These are phyloP conservation scores for Harpagus bidentatus DNA, from an alignment of 2,113 vertebrate species.

Conservation along the genomic window DNA sequence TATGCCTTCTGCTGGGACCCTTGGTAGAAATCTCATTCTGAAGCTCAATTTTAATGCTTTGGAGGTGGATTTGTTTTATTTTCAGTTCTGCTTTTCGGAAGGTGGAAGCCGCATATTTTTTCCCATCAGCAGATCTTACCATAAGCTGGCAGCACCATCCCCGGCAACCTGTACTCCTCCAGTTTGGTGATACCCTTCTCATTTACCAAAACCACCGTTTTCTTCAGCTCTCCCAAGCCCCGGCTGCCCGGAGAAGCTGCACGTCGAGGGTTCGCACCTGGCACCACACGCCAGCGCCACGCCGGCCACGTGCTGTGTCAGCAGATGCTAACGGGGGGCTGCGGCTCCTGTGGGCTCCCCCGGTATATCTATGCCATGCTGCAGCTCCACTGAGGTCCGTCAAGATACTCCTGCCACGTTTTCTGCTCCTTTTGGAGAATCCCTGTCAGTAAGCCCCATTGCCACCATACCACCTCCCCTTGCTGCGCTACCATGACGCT, in stretches of 20 bases:
- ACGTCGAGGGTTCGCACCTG: neutral
- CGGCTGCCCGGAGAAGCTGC: neutral
- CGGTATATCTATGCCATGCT: rapidly evolving
- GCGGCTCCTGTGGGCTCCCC: neutral
- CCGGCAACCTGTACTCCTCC: neutral
- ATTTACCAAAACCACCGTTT: neutral
- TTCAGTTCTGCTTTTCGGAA: neutral
- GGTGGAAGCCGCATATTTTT: neutral
- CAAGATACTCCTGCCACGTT: neutral
- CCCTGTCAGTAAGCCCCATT: neutral
- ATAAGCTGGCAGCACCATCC: neutral
- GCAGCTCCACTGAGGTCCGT: neutral
- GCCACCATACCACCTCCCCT: neutral
- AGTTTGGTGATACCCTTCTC: neutral
- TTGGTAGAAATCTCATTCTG: neutral
- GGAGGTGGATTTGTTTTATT: neutral
- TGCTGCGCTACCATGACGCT: rapidly evolving
- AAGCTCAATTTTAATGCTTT: neutral
- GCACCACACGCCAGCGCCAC: rapidly evolving
- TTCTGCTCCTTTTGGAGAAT: neutral
- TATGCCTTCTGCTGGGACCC: neutral
- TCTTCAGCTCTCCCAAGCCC: neutral
- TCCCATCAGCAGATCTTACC: neutral
- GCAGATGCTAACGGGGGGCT: neutral
- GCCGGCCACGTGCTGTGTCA: neutral